phyloP scores from a whole-genome alignment of 1,140 invertebrate species.

The Hetaerina americana region DNA sequence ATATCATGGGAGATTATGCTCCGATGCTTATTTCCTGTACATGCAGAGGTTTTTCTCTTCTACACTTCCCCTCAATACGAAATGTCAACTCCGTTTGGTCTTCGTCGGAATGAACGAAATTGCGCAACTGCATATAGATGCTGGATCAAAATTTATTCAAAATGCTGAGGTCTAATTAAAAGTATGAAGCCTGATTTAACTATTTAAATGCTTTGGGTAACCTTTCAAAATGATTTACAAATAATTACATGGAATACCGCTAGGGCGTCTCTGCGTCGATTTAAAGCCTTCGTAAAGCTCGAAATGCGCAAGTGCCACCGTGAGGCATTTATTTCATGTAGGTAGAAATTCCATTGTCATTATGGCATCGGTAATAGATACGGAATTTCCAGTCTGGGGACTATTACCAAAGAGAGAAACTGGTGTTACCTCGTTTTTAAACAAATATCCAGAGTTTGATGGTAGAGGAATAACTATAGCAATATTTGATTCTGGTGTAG shows the following conservation, averaged over 20 bases:
- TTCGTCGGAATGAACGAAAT: no score
- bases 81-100: no score
- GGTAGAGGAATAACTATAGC: constrained; percentile 84
- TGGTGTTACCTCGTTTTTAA: constrained; percentile 72
- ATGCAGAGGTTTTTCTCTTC: no score
- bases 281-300: background rate
- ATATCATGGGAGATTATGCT: no score
- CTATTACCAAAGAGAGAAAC: constrained; percentile 94
- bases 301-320: background rate
- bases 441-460: constrained; percentile 87
- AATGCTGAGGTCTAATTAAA: no score
- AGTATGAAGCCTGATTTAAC: no score
- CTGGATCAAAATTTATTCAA: no score
- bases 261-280: background rate
- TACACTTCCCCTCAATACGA: no score
- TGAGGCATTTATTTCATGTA: background rate
- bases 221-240: background rate
- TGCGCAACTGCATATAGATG: no score
- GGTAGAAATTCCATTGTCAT: background rate
- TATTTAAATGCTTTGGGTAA: no score
- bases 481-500: constrained; percentile 94
- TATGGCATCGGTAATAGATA: constrained; percentile 29
- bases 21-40: no score
- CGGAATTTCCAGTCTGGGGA: constrained; percentile 66
- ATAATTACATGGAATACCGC: background rate